Base-by-base conservation (phyloP, 2,888 invertebrate species). In the Nysson spinosus region DNA sequence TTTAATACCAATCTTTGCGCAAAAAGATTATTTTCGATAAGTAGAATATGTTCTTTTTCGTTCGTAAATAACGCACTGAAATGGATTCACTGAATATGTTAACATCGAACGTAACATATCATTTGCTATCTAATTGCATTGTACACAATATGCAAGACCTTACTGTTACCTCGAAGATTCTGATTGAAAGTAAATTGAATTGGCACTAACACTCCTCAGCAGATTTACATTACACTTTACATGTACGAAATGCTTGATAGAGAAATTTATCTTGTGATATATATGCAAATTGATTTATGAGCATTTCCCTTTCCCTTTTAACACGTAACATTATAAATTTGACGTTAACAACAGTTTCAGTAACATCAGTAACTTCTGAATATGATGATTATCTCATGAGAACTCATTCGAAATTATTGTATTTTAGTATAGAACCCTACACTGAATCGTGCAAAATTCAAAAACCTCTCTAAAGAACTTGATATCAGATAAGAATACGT, bases 311-410 rank as follows among this genome's bases (percentile, higher is more conserved):
- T 65, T 66, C 74, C n/a, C n/a, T 46, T 62, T 70, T 61, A 79
- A 79, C 71, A 68, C 69, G 61, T 79, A 75, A 79, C 76, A 70
- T 75, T 73, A 79, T 79, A 71, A 71, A 72, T 69, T 72, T 60
- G 69, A 68, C 63, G 61, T 74, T 54, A 62, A 73, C 67, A 73
- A 74, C 70, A 70, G 61, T 61, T 70, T 70, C 47, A 70, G 60
- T 32, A 67, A 74, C 62, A 57, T 67, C 20, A 51, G 52, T 70
- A 61, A 64, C 66, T 55, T 73, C 56, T 51, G 39, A 62, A 42
- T 51, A 46, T 24, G 14, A 40, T 32, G 46, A 57, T 47, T 66
- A 51, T 35, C 58, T 52, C 20, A 51, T 57, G 22, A 66, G 42
- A 66, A 64, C 19, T 42, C 16, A 58, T 35, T 26, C 5, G 30